Evolutionary conservation across 1,140 invertebrate species (phyloP), one percentile per base, ranked within the genome.

Genomic region (Gonatopus flavifemur): DNA sequence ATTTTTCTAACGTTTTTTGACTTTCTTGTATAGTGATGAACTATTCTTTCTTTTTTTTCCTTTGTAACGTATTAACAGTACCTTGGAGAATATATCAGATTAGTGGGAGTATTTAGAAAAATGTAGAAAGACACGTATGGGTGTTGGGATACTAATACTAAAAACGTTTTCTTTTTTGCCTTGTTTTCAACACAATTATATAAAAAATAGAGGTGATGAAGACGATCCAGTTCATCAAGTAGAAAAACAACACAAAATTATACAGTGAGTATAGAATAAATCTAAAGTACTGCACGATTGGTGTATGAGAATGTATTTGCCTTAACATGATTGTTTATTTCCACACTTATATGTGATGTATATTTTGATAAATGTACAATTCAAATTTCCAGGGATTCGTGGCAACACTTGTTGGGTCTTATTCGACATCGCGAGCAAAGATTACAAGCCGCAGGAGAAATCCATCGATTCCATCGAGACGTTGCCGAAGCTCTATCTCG

Each of bases 381-480:
- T n/a, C n/a, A n/a, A n/a, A n/a, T 47, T 19, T 51, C 38, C 72
- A 91, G 89, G 15, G 84, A 89, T 59, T 86, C 87, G 3, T 98
- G 96, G 96, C 87, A 94, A 51, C 84, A 89, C 35, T 81, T 98
- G 0, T 77, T 96, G 28, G 87, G 93, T 24, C 84, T 93, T 59
- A 88, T 98, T 32, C 87, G 90, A 57, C 85, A 89, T 45, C 83
- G 95, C 10, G 91, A 94, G 55, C 84, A 89, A 49, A 88, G 94
- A 39, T 80, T 98, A 7, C 85, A 88, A 62, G 94, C 93, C 1
- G 96, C 96, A 5, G 94, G 92, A 15, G 93, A 98, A 77, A 95
- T 98, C 54, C 96, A 98, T 75, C 83, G 94, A 30, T 98, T 97
- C 82, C 96, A 98, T 78, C 84, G 94, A 18, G 96, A 98, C 73